Conservation (phyloP, 2,888 invertebrate genomes). For the Cyclophora punctaria region DNA sequence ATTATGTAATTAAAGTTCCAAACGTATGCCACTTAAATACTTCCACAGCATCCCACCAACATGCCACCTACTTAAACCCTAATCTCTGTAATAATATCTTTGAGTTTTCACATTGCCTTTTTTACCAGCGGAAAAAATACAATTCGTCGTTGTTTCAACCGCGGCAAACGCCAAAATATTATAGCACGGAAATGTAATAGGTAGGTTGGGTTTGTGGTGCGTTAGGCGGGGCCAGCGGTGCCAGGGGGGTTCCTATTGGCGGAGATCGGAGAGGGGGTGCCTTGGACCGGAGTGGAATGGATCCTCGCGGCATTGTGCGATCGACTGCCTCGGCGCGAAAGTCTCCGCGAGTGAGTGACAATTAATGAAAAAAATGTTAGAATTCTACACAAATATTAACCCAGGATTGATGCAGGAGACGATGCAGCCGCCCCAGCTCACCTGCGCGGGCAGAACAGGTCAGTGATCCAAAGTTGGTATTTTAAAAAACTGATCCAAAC, state of each 20-base stretch:
- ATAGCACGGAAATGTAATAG: conserved; percentile 56
- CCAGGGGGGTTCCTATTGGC: conserved; percentile 39
- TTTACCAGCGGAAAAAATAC: conserved; percentile 45
- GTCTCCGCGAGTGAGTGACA: conserved; percentile 21
- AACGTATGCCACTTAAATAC: too few species aligned
- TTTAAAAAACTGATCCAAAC: not conserved
- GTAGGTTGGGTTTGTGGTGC: conserved; percentile 50
- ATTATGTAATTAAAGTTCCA: too few species aligned
- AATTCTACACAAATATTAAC: conserved; percentile 80
- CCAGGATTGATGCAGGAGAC: conserved; percentile 76
- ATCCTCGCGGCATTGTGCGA: conserved; percentile 39
- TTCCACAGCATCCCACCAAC: too few species aligned
- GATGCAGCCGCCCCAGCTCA: conserved; percentile 68
- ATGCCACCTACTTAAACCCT: too few species aligned
- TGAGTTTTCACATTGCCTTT: conserved; percentile 21
- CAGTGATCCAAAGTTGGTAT: conserved; percentile 26
- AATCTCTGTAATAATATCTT: not conserved
- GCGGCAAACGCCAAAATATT: conserved; percentile 45
- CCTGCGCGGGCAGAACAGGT: conserved; percentile 81
- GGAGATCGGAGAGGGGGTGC: conserved; percentile 32
- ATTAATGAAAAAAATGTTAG: conserved; percentile 75
- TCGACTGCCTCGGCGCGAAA: conserved; percentile 33
- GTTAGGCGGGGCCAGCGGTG: conserved; percentile 43
- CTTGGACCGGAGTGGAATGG: conserved; percentile 14
- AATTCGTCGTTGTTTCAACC: conserved; percentile 50